Evolutionary conservation across 1,140 invertebrate genomes (phyloP), one percentile per base, ranked within the genome.

Genomic region (Drosophila teissieri): DNA sequence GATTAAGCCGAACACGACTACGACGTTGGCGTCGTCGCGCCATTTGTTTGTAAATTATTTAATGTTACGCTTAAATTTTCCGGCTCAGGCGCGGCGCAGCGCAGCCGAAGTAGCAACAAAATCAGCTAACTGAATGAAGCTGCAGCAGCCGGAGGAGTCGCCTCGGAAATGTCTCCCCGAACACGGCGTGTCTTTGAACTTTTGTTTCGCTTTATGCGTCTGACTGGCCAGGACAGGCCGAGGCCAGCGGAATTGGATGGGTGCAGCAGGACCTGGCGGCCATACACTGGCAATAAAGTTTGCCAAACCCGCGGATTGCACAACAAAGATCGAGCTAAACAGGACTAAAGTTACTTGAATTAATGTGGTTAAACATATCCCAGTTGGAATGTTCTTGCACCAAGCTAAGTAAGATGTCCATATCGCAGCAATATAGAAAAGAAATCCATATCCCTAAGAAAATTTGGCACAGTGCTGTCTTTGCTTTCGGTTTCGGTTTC

Each of bases 41-140:
- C 83, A 82, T 88, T 88, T 84, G 84, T 88, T 89, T 83, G 84
- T 88, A 84, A 88, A 88, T 88, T 88, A 88, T 89, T 88, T 88
- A 88, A 88, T 88, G 84, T 89, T 84, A 75, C 84, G 84, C 84
- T 89, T 89, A 89, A 89, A 89, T 89, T 89, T 89, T 89, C 84
- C 84, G 84, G 84, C 80, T 74, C 70, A 79, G 75, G 74, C 60
- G 37, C 65, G 68, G 60, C 44, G 57, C 31, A 31, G 60, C 44
- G 57, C 31, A 31, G 34, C 45, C 34, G 49, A 52, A 52, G 49
- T 52, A 34, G 45, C 62, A 49, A 31, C 56, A 46, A 62, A 67
- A 63, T 65, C 58, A 48, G 54, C 80, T 65, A 77, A 77, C 57
- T 84, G 73, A 62, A 52, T 70, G 44, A 58, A 44, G 44, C 34